Base-by-base conservation (phyloP, 2,113 vertebrate genomes). In the Smithornis capensis region DNA sequence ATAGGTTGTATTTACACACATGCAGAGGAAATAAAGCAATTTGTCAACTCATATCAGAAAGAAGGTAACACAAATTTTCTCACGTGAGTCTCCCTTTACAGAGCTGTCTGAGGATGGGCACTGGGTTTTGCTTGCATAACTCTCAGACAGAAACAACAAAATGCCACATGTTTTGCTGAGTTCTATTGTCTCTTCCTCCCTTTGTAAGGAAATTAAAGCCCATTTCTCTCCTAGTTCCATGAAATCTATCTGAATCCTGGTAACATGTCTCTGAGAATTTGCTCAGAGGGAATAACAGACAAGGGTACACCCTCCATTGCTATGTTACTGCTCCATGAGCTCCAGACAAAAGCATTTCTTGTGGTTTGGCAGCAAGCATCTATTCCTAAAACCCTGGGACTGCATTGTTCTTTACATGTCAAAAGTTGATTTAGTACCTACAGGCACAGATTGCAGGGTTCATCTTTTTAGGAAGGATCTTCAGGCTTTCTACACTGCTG, bases 311-410 rank as follows among this genome's bases (percentile, higher is more conserved):
- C 94, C 96, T 96, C 78, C 87, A 67, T 81, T 95, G 93, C 95
- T 96, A 94, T 92, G 92, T 97, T 95, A 69, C 89, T 95, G 85
- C 78, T 97, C 84, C 92, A 90, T 92, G 90, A 96, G 76, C 94
- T 93, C 87, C 95, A 97, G 94, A 95, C 87, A 93, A 93, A 96
- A 88, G 87, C 89, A 96, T 92, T 97, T 94, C 89, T 73, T 96
- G 89, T 96, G 92, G 92, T 96, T 96, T 97, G 96, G 93, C 96
- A 94, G 79, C 65, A 92, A 83, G 40, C 27, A 71, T 83, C 64
- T 76, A 28, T 60, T 95, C 81, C 91, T 91, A 81, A 96, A 92
- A 77, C 89, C 84, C 92, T 62, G 87, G 76, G 84, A 94, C 10
- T 94, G 44, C 82, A 91, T 95, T 96, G 95, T 95, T 95, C 91